Percentiles rank a stretch among this genome's conserved stretches.
Evolutionary conservation across 2,797 vertebrate genomes (phyloP).

Genomic region (Clarias pachynema): DNA sequence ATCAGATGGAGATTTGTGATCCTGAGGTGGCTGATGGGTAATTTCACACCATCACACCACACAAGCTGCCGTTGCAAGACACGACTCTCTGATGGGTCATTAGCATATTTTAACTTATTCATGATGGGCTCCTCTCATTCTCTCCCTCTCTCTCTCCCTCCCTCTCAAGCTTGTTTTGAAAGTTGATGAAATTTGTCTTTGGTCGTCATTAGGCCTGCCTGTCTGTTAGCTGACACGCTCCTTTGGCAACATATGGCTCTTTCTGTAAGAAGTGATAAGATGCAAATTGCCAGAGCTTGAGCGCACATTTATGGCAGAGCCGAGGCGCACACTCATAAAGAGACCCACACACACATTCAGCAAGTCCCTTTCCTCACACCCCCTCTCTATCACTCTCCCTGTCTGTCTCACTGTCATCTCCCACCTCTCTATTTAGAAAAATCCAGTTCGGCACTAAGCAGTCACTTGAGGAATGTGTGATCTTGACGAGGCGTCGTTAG

Average conservation of each 20-base stretch:
- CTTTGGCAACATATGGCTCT: constrained; percentile 77
- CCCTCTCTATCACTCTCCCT: constrained; percentile 35
- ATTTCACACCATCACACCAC: constrained; percentile 61
- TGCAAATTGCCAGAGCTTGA: constrained; percentile 57
- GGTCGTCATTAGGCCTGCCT: constrained; percentile 77
- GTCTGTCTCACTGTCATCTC: constrained; percentile 44
- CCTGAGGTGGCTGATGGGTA: constrained; percentile 58
- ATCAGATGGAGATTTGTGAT: constrained; percentile 58
- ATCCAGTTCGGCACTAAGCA: constrained; percentile 35
- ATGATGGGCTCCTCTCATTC: constrained; percentile 43
- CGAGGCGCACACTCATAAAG: constrained; percentile 33
- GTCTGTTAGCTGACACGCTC: constrained; percentile 78
- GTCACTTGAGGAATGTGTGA: constrained; percentile 47
- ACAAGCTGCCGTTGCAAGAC: constrained; percentile 57
- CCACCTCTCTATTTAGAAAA: constrained; percentile 49
- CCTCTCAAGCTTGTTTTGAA: constrained; percentile 65
- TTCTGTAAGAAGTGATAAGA: constrained; percentile 77
- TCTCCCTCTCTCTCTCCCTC: constrained; percentile 26
- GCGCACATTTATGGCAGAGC: constrained; percentile 43
- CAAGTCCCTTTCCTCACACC: constrained; percentile 44
- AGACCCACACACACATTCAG: constrained; percentile 35
- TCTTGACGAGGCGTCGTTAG: constrained; percentile 47
- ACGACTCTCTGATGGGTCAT: constrained; percentile 59
- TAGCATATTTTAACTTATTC: constrained; percentile 59
- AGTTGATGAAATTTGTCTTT: constrained; percentile 79